Percentiles rank a stretch among this genome's conserved stretches.
phyloP scores from a whole-genome alignment of 2,797 vertebrate genomes.

The Hydrolagus colliei region DNA sequence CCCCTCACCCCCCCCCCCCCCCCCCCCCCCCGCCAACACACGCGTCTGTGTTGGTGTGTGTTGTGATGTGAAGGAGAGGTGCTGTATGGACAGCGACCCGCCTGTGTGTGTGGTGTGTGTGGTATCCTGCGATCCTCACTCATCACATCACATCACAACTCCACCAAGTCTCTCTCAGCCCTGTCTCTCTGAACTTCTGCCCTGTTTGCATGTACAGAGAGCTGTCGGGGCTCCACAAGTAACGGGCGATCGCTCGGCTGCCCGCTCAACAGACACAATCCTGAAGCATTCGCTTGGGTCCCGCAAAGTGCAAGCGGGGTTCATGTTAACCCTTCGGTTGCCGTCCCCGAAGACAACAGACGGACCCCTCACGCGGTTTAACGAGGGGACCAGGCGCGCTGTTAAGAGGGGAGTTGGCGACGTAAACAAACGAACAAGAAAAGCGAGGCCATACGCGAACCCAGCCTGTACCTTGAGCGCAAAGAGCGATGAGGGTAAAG shows the following conservation, averaged over 20 bases:
- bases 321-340: background rate
- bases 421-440: background rate
- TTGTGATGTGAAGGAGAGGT: background rate
- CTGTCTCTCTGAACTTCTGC: background rate
- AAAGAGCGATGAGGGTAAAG: conserved; percentile 6
- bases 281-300: background rate
- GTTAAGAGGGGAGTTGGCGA: conserved; percentile 1
- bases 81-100: background rate
- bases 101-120: too few relatives aligned
- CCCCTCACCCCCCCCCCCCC: too few relatives aligned
- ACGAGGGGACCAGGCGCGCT: background rate
- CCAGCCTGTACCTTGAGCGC: background rate
- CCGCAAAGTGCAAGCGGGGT: background rate
- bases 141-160: background rate
- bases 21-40: too few relatives aligned
- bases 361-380: too few relatives aligned
- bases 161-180: background rate
- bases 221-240: too few relatives aligned
- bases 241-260: too few relatives aligned
- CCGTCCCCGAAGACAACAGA: background rate
- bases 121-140: too few relatives aligned
- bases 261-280: too few relatives aligned
- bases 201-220: conserved; percentile 15
- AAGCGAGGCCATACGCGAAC: background rate
- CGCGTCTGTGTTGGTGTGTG: too few relatives aligned